Evolutionary conservation across 2,113 vertebrate genomes (phyloP).

Genomic region (Corydoras sp.): DNA sequence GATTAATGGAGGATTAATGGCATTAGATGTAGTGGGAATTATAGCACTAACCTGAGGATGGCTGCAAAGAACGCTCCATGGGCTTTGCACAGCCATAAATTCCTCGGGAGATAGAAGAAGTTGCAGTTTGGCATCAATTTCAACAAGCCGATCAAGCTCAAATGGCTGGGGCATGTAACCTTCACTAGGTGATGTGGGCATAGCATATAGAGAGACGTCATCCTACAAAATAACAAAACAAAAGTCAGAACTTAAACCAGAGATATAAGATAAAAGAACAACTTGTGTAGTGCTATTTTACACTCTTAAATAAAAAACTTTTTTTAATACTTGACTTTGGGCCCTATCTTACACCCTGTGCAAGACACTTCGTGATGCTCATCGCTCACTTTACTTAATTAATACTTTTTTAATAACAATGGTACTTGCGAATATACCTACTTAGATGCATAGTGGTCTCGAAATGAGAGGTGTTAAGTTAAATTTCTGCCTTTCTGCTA

Average conservation of each 20-base stretch:
- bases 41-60: constrained; percentile 54
- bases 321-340: no score
- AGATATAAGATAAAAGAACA: neutral
- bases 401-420: no score
- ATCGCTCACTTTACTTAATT: no score
- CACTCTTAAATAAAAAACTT: no score
- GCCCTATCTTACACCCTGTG: no score
- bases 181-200: constrained; percentile 58
- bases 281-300: no score
- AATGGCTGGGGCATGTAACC: constrained; percentile 69
- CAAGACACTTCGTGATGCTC: no score
- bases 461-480: no score
- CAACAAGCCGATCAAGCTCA: constrained; percentile 69
- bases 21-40: neutral
- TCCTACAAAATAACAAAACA: constrained; percentile 53
- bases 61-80: constrained; percentile 40
- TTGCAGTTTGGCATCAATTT: constrained; percentile 77
- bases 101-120: constrained; percentile 54
- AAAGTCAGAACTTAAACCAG: neutral
- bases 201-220: constrained; percentile 49
- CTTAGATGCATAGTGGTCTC: no score
- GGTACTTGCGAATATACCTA: no score
- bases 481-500: no score
- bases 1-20: constrained; percentile 2
- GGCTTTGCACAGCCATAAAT: constrained; percentile 46